Evolutionary conservation across 2,888 invertebrate species (phyloP), one percentile per base, ranked within the genome.

Genomic region (Parnassius mnemosyne): DNA sequence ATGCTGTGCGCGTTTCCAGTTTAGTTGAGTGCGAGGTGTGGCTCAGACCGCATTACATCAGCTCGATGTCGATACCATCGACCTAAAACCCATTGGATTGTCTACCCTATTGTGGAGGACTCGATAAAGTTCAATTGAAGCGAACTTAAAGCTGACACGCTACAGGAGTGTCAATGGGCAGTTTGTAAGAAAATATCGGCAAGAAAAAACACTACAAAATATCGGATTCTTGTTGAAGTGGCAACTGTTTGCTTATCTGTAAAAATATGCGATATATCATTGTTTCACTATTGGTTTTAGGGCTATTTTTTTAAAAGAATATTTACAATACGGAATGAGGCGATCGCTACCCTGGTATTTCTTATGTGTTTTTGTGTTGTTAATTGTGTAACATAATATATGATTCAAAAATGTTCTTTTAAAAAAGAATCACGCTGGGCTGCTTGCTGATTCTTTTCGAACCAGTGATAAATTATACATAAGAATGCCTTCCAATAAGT

Each of bases 71-170:
- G 20, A 9, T 51, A 41, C 42, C 16, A 49, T 49, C 49, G 49
- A 16, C 13, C 9, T 13, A 20, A 50, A 13, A 13, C 20, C 12
- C 44, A 12, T 81, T 77, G 74, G 60, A 44, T 16, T 49, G 50
- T 44, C 43, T 44, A 9, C 51, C 25, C n/a, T 49, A 54, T 16
- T 12, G 52, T n/a, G 16, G 49, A 49, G 9, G 49, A 49, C 49
- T 49, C 58, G 54, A 49, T 58, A 43, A 53, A 54, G 54, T 42
- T 54, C 13, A 57, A 52, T 56, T 41, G 52, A 11, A 53, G 16
- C 53, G 42, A 43, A 58, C 41, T 63, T 20, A n/a, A 50, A 46
- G 44, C 50, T 13, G 46, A 55, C 54, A 54, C 58, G 58, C 58
- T 44, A 54, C 42, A 50, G 58, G 63, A 58, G 58, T 54, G 63